phyloP scores from a whole-genome alignment of 2,797 vertebrate species.

The Cynopterus sphinx region DNA sequence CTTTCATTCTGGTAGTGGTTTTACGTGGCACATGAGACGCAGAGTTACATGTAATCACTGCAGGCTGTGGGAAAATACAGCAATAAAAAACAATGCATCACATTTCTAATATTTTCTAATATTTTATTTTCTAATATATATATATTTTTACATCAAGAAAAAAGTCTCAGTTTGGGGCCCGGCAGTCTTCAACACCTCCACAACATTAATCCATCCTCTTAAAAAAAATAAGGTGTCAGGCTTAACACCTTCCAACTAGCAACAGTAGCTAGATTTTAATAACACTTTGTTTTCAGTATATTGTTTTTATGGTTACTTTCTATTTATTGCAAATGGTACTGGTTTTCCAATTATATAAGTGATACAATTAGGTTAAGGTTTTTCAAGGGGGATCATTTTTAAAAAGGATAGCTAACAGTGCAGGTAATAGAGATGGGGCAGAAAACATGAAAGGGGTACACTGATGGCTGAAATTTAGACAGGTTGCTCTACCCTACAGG shows the following conservation, averaged over 20 bases:
- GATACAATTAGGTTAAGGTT: not conserved
- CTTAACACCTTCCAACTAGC: not conserved
- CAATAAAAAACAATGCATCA: not conserved
- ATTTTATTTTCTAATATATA: not conserved
- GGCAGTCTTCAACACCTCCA: not conserved
- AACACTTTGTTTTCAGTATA: not conserved
- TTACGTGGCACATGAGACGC: not conserved
- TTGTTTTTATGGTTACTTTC: not conserved
- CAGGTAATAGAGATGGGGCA: not conserved
- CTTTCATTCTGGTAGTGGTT: not conserved
- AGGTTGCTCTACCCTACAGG: not conserved
- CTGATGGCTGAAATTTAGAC: not conserved
- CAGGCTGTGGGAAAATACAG: not conserved
- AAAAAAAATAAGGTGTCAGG: not conserved
- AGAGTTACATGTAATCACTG: not conserved
- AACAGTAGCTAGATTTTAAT: not conserved
- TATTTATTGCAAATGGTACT: not conserved
- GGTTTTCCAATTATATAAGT: conserved; percentile 1
- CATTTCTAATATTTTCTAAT: not conserved
- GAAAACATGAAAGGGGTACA: not conserved
- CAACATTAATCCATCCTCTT: not conserved
- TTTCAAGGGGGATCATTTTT: not conserved
- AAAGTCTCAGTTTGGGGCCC: not conserved
- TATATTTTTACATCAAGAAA: not conserved
- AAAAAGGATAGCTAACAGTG: not conserved